Base-by-base conservation (phyloP, 2,797 vertebrate genomes). In the Lepidocolaptes lacrymiger region DNA sequence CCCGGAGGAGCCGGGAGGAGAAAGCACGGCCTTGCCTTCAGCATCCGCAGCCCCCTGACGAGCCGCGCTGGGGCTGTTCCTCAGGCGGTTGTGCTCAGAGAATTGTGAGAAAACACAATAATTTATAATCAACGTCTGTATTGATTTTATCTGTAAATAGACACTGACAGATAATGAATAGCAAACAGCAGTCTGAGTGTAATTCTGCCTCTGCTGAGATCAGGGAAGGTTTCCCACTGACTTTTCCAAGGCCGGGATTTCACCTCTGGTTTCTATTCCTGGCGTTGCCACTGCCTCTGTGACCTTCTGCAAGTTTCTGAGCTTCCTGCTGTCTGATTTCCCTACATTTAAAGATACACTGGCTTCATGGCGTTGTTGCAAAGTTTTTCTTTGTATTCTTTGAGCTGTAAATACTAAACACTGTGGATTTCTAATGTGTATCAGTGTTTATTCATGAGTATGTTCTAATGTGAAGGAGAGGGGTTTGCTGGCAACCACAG, bases 211-310 rank as follows among this genome's bases (percentile, higher is more conserved):
- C 63, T 49, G 27, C 68, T 68, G 68, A 87, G 75, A 49, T 32
- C 67, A 22, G 59, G 61, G 92, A 55, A 73, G 26, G 48, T 55
- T 90, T 76, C 90, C 74, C 34, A 10, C 56, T 82, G 95, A 80
- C 84, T 94, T 86, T 71, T 75, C 81, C 88, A 39, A 89, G 84
- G 88, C 90, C 41, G 0, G 56, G 52, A 71, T 91, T 95, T 95
- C 88, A 92, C 92, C 94, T 94, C 91, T 46, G 18, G 48, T 92
- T 93, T 95, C 93, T 91, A 46, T 80, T 95, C 86, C 86, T 54
- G 91, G 92, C 75, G 5, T 30, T 23, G 32, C 68, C 37, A 10
- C 91, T 85, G 32, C 52, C 74, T 82, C 86, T 43, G 68, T 87
- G 91, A 96, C 95, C 93, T 95, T 93, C 90, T 36, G 83, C 76